Evolutionary conservation across 2,888 invertebrate species (phyloP), one percentile per base, ranked within the genome.

Genomic region (Mesochorus sp.): DNA sequence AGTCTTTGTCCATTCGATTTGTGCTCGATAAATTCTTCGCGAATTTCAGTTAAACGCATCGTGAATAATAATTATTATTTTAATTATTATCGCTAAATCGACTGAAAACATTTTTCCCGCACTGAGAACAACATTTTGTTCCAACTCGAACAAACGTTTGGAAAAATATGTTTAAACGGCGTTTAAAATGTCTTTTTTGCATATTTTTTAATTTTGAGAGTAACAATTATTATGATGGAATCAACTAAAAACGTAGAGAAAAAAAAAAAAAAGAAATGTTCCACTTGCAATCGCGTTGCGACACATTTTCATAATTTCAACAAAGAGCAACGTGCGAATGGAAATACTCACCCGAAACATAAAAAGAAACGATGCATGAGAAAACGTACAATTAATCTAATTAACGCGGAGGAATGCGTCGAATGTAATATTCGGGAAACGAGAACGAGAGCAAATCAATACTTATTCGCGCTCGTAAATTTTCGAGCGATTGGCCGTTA

Each of bases 261-360:
- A n/a, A n/a, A n/a, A n/a, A n/a, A n/a, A 31, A 17, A 12, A 3
- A 44, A 17, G 2, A 44, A 17, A 24, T 14, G 8, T 31, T 26
- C n/a, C 12, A 59, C 70, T 59, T 37, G 61, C 49, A 8, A 51
- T 51, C 26, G 14, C 26, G 6, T 28, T 1, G 24, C 5, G 4
- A 61, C 28, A 51, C 19, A 21, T 34, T 24, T 37, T 17, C 8
- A 34, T 2, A 6, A 10, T 59, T 51, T 26, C 37, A 8, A 61
- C 28, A 19, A 39, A 21, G 21, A 57, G 10, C 47, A 0, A 10
- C 14, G 4, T 37, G 17, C 19, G 2, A 39, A 21, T 26, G 49
- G 8, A 17, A 24, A 49, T 71, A 71, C 70, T 49, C 59, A 71
- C 59, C 59, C 61, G 70, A 39, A 70, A 61, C 70, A 71, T 26